Conservation (phyloP, 2,113 vertebrate genomes). For the Hassar affinis region DNA sequence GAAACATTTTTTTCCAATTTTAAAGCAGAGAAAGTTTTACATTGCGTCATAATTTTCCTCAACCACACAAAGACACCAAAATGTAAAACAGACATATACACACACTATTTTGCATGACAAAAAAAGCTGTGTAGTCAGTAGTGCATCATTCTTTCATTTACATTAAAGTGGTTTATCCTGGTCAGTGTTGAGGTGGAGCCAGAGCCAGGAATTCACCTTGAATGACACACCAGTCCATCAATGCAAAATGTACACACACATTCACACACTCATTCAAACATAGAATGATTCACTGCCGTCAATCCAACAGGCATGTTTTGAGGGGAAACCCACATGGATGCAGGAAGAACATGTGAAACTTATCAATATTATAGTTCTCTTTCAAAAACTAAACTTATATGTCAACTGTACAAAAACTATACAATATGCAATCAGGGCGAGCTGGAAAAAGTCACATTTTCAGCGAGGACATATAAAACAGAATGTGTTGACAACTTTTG, state of each 20-base stretch:
- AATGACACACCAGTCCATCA: neutral
- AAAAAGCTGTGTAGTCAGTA: neutral
- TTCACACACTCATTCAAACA: neutral
- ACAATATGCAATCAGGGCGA: neutral
- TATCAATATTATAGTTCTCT: neutral
- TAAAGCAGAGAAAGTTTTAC: neutral
- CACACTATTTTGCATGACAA: too few species aligned
- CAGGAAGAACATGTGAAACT: neutral
- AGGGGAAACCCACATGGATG: neutral
- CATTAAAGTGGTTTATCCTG: neutral
- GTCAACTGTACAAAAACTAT: neutral
- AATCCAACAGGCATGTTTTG: neutral
- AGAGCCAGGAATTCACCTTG: neutral
- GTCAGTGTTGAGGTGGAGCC: neutral
- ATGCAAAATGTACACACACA: neutral
- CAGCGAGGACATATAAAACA: constrained; percentile 27
- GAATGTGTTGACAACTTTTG: constrained; percentile 17
- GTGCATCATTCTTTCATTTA: neutral
- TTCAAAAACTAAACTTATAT: neutral
- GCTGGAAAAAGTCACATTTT: constrained; percentile 1
- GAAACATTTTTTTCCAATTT: neutral
- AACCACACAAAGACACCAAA: neutral
- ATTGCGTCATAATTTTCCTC: neutral
- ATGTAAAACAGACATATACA: neutral
- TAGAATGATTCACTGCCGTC: neutral